A percentile compares a stretch with the other conserved stretches of the same genome.
phyloP scores from a whole-genome alignment of 2,888 invertebrate genomes.

The Coecobrya sp. region DNA sequence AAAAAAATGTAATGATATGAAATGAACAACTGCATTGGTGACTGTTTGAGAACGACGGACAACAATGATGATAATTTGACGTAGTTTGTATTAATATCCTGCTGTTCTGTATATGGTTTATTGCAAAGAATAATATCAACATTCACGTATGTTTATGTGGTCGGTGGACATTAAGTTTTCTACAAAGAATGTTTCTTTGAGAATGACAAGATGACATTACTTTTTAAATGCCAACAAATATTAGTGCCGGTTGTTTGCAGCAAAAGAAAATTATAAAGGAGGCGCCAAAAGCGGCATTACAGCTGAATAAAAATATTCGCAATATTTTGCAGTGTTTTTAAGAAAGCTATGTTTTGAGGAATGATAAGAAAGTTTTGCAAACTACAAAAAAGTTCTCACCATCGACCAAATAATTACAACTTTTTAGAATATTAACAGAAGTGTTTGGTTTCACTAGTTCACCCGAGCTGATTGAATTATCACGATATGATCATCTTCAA shows the following conservation, averaged over 20 bases:
- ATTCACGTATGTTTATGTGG: too few relatives aligned
- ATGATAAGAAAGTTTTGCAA: not conserved
- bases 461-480: constrained; percentile 66
- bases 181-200: too few relatives aligned
- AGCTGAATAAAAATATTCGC: too few relatives aligned
- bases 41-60: not conserved
- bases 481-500: constrained; percentile 4
- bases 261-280: too few relatives aligned
- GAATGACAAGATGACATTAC: too few relatives aligned
- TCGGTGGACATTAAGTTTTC: too few relatives aligned
- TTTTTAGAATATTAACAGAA: constrained; percentile 19
- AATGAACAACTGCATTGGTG: not conserved
- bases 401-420: not conserved
- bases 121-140: not conserved
- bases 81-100: not conserved
- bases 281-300: too few relatives aligned
- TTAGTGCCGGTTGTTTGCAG: too few relatives aligned
- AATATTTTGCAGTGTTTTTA: too few relatives aligned
- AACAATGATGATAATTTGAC: constrained; percentile 32
- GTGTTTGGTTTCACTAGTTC: constrained; percentile 48
- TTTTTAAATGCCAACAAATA: too few relatives aligned
- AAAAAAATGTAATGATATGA: not conserved
- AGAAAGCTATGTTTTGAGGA: too few relatives aligned
- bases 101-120: not conserved
- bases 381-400: not conserved